Evolutionary conservation across 1,140 invertebrate species (phyloP).

Genomic region (Cydia strobilella): DNA sequence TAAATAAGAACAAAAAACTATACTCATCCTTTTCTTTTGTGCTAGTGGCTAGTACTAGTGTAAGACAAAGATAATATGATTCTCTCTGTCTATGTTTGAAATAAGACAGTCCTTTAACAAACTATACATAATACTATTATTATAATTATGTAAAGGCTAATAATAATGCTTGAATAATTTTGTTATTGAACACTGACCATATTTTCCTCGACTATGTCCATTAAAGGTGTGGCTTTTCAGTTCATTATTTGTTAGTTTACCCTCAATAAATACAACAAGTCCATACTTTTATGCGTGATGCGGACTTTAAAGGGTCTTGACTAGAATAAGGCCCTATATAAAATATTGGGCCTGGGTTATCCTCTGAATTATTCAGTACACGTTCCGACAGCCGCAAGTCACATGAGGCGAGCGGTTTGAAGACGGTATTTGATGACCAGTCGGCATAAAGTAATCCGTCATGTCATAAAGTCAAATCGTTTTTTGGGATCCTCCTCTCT

Average conservation of each 20-base stretch:
- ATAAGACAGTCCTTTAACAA: too few species aligned
- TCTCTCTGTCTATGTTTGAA: too few species aligned
- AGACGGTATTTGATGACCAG: neutral
- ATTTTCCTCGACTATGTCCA: too few species aligned
- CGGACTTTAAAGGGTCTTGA: conserved; percentile 28
- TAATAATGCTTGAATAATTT: too few species aligned
- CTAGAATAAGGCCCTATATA: conserved; percentile 13
- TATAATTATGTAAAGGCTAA: too few species aligned
- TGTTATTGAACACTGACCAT: too few species aligned
- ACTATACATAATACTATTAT: too few species aligned
- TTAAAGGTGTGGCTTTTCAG: too few species aligned
- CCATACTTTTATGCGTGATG: conserved; percentile 16
- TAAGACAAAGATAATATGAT: too few species aligned
- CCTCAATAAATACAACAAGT: neutral
- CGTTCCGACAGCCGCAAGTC: neutral
- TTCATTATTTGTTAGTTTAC: neutral
- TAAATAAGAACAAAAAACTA: too few species aligned
- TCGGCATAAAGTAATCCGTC: neutral
- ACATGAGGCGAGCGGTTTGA: neutral
- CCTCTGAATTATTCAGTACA: conserved; percentile 20
- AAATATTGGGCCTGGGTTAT: conserved; percentile 24
- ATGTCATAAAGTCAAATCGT: neutral
- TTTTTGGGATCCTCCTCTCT: neutral
- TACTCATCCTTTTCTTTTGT: too few species aligned
- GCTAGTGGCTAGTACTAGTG: too few species aligned